A percentile compares a stretch with the other conserved stretches of the same genome.
Conservation (phyloP, 2,113 vertebrate species). For the Morone saxatilis region DNA sequence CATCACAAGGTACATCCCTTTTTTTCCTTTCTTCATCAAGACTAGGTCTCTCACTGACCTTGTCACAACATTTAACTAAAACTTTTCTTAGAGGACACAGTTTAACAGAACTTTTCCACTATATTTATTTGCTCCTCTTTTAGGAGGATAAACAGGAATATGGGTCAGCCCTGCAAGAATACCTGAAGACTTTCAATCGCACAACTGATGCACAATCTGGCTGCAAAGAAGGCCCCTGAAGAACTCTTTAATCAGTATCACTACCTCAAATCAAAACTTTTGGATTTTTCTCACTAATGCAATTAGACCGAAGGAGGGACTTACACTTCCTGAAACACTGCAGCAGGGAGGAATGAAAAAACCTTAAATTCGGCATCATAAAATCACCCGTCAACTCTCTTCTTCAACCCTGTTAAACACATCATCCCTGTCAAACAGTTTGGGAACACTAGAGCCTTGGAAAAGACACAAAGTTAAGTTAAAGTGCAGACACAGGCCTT, state of each 20-base stretch:
- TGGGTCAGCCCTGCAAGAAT: constrained; percentile 40
- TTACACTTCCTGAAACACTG: neutral
- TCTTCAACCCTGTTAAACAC: constrained; percentile 8
- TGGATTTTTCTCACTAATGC: constrained; percentile 21
- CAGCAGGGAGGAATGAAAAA: neutral
- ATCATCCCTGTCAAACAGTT: neutral
- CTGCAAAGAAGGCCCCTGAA: constrained; percentile 27
- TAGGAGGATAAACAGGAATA: constrained; percentile 44
- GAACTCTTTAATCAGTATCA: constrained; percentile 68
- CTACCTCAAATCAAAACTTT: constrained; percentile 52
- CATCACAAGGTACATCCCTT: constrained; percentile 39
- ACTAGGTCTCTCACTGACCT: constrained; percentile 22
- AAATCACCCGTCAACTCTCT: neutral
- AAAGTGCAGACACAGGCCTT: neutral
- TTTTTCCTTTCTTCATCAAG: constrained; percentile 27
- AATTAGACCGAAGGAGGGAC: constrained; percentile 26
- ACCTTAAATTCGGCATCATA: neutral
- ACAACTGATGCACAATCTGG: constrained; percentile 57
- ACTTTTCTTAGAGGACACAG: constrained; percentile 51
- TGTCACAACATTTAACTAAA: constrained; percentile 47
- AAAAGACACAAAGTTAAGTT: neutral
- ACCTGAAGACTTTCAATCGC: constrained; percentile 45
- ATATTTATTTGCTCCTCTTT: constrained; percentile 26
- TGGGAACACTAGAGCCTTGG: neutral
- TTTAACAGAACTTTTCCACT: constrained; percentile 46